These are phyloP conservation scores for Ditylenchus dipsaci DNA, from an alignment of 1,140 invertebrate species.

Conservation along the genomic window DNA sequence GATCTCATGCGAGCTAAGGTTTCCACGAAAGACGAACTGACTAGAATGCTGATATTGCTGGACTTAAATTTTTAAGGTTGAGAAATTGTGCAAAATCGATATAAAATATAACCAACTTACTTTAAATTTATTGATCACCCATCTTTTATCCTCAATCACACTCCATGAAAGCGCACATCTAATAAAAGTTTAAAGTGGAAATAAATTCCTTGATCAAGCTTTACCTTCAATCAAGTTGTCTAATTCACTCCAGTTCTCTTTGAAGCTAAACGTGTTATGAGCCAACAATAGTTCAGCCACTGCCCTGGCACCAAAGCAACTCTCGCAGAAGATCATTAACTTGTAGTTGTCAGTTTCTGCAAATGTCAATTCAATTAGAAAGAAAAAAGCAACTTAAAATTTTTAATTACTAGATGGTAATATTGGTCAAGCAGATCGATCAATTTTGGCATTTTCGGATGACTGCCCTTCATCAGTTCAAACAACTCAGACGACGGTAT, in stretches of 20 bases:
- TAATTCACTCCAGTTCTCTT: neutral
- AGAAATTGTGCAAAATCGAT: neutral
- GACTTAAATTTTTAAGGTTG: neutral
- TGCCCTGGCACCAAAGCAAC: neutral
- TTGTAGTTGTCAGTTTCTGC: neutral
- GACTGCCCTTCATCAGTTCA: neutral
- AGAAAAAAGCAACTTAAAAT: neutral
- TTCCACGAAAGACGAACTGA: neutral
- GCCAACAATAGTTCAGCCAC: neutral
- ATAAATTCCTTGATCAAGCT: neutral
- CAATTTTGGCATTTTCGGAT: conserved; percentile 2
- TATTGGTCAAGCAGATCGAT: neutral
- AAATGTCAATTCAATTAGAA: neutral
- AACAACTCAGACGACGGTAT: neutral
- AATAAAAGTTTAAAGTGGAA: neutral
- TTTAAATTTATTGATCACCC: neutral
- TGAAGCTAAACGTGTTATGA: neutral
- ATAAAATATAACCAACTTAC: neutral
- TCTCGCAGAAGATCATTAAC: neutral
- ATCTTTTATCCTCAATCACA: neutral
- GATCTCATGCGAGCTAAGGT: neutral
- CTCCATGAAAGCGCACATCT: neutral
- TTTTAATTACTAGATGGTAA: no score
- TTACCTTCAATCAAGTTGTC: neutral
- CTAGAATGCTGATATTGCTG: neutral